phyloP scores from a whole-genome alignment of 2,888 invertebrate genomes.

The Eupithecia tripunctaria region DNA sequence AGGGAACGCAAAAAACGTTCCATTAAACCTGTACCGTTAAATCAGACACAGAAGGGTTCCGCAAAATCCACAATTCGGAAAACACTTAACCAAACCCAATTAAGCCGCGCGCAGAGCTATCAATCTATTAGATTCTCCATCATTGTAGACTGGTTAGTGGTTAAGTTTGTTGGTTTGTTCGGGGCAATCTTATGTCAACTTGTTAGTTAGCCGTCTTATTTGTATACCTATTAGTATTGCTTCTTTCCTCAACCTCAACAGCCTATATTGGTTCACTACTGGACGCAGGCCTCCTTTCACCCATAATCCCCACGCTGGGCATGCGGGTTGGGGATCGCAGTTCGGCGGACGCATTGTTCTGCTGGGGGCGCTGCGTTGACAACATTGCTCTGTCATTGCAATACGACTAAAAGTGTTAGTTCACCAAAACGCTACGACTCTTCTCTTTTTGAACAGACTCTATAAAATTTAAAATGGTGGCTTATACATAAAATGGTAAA shows the following conservation, averaged over 20 bases:
- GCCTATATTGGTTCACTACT: too few species aligned
- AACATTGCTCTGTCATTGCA: too few species aligned
- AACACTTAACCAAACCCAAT: slow-evolving; percentile 42
- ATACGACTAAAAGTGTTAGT: too few species aligned
- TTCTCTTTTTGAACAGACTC: background rate
- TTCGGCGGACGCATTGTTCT: too few species aligned
- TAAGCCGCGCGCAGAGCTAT: slow-evolving; percentile 38
- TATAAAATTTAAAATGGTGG: background rate
- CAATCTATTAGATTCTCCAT: slow-evolving; percentile 34
- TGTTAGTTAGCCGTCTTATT: too few species aligned
- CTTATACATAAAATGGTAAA: background rate
- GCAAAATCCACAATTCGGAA: slow-evolving; percentile 38
- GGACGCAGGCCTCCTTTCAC: too few species aligned
- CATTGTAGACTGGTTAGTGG: slow-evolving; percentile 18
- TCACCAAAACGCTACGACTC: too few species aligned
- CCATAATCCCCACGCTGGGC: too few species aligned
- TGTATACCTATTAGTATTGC: too few species aligned
- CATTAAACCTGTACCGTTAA: slow-evolving; percentile 13
- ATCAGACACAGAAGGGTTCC: slow-evolving; percentile 21
- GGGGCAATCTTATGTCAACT: background rate
- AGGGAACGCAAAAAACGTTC: slow-evolving; percentile 4
- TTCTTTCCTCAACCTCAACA: too few species aligned
- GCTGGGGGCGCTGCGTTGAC: too few species aligned
- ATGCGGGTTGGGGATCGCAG: too few species aligned
- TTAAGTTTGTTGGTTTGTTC: slow-evolving; percentile 1